Conservation (phyloP, 2,888 invertebrate species). For the Melanchra persicariae region DNA sequence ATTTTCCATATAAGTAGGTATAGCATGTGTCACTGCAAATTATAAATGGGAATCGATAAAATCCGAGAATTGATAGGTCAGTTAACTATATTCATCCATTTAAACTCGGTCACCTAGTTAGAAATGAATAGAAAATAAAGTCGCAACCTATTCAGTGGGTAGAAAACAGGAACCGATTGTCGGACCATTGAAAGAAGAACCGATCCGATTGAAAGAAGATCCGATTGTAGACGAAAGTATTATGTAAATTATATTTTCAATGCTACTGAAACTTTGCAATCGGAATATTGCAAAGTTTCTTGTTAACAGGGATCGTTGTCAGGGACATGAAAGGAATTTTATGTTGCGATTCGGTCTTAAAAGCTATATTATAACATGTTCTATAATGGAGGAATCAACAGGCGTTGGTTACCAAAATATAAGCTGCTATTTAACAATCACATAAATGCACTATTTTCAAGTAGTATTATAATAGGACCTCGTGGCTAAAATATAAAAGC, state of each 20-base stretch:
- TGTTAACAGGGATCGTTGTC: background rate
- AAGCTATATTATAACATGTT: background rate
- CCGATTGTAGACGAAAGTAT: background rate
- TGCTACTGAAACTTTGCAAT: too few species aligned
- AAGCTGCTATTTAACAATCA: too few species aligned
- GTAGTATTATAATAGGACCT: too few species aligned
- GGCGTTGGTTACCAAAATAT: too few species aligned
- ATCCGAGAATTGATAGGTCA: slow-evolving; percentile 10
- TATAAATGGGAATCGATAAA: slow-evolving; percentile 25
- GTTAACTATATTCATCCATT: slow-evolving; percentile 8
- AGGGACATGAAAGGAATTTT: background rate
- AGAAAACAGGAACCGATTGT: too few species aligned
- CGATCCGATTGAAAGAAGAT: too few species aligned
- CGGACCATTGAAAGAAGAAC: background rate
- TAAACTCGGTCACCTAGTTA: slow-evolving; percentile 23
- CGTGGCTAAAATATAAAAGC: too few species aligned
- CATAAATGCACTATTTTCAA: too few species aligned
- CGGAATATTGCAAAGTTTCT: background rate
- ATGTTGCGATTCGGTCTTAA: background rate
- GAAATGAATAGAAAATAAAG: slow-evolving; percentile 1
- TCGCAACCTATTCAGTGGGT: background rate
- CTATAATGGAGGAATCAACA: too few species aligned
- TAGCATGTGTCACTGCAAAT: background rate
- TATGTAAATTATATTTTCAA: background rate
- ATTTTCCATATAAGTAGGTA: background rate